Percentiles rank a stretch among this genome's conserved stretches.
These are phyloP conservation scores for Sicus ferrugineus DNA, from an alignment of 2,888 invertebrate species.

Conservation along the genomic window DNA sequence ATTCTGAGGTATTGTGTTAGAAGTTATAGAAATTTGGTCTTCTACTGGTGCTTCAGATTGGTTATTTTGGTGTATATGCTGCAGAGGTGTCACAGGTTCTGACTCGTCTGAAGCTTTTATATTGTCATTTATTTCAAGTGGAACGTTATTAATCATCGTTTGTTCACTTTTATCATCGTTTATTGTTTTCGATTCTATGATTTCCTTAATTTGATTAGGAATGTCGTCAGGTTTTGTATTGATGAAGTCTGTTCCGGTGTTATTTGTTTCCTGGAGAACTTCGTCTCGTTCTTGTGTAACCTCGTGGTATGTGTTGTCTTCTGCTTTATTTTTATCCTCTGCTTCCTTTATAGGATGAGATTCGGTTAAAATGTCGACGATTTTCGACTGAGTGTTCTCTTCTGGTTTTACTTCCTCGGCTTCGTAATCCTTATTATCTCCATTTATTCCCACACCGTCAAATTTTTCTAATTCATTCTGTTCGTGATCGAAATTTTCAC, in stretches of 20 bases:
- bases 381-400: background rate
- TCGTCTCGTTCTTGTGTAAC: background rate
- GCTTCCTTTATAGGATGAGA: background rate
- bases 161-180: background rate
- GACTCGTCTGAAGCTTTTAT: background rate
- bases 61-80: background rate
- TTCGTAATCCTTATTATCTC: background rate
- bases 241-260: no score
- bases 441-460: background rate
- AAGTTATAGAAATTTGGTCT: background rate
- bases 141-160: background rate
- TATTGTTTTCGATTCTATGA: background rate
- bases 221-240: background rate
- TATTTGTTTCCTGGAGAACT: background rate
- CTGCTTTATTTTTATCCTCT: background rate
- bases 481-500: constrained; percentile 18
- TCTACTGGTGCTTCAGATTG: background rate
- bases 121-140: background rate
- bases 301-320: background rate
- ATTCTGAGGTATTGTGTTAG: background rate
- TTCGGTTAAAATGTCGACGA: background rate
- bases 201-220: background rate
- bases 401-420: background rate
- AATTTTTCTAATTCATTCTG: background rate
- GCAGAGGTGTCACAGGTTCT: background rate